Percentiles rank a stretch among this genome's conserved stretches.
Conservation (phyloP, 2,888 invertebrate species). For the Chrysodeixis includens region DNA sequence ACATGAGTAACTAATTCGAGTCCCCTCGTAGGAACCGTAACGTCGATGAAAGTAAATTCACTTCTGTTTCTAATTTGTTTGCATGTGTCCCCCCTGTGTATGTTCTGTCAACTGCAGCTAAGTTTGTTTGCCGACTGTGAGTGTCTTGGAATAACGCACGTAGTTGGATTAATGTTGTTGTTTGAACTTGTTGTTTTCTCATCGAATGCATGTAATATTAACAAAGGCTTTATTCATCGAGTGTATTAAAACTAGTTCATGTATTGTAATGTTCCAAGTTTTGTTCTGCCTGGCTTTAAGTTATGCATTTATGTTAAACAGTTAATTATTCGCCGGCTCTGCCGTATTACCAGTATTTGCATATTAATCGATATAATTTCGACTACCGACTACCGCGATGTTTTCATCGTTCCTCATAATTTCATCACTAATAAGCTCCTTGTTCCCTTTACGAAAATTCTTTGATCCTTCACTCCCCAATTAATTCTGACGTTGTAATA, state of each 20-base stretch:
- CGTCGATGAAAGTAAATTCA: slow-evolving; percentile 22
- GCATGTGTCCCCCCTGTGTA: slow-evolving; percentile 40
- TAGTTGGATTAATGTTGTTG: slow-evolving; percentile 31
- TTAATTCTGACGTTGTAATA: background rate
- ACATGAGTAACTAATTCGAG: slow-evolving; percentile 29
- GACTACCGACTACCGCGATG: background rate
- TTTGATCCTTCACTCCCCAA: background rate
- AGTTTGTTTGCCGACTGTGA: slow-evolving; percentile 45
- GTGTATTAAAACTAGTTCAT: slow-evolving; percentile 12
- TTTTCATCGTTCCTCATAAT: background rate
- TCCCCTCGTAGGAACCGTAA: slow-evolving; percentile 43
- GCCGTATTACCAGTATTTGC: slow-evolving; percentile 17
- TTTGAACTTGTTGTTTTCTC: slow-evolving; percentile 32
- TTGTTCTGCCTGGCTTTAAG: background rate
- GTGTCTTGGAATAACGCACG: slow-evolving; percentile 32
- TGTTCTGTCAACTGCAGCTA: slow-evolving; percentile 42
- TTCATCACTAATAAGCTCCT: background rate
- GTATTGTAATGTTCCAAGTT: slow-evolving; percentile 3
- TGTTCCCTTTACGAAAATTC: slow-evolving; percentile 12
- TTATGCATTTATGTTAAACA: slow-evolving; percentile 15
- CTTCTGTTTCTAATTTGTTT: slow-evolving; percentile 43
- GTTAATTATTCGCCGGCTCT: slow-evolving; percentile 9
- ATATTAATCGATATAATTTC: slow-evolving; percentile 15
- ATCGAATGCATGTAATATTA: slow-evolving; percentile 26
- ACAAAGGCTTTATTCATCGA: slow-evolving; percentile 35